Evolutionary conservation across 2,797 vertebrate species (phyloP).

Genomic region (Clarias platycephalus): DNA sequence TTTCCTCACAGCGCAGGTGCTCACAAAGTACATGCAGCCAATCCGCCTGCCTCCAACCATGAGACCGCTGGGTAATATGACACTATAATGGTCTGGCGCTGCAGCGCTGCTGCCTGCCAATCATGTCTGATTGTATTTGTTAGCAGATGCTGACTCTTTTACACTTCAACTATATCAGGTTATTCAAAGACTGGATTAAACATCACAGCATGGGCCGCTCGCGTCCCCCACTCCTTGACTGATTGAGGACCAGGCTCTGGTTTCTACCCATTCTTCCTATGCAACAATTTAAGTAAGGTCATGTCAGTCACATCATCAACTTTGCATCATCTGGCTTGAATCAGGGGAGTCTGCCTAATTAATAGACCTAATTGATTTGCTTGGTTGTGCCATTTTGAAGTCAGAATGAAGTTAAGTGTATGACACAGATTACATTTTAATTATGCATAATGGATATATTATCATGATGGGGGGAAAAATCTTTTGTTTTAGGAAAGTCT

Average conservation of each 20-base stretch:
- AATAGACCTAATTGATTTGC: constrained; percentile 13
- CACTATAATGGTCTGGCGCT: constrained; percentile 46
- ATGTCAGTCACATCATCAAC: constrained; percentile 36
- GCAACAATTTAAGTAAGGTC: constrained; percentile 40
- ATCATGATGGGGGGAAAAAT: too few relatives aligned
- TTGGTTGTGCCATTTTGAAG: constrained; percentile 1
- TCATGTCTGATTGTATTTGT: constrained; percentile 55
- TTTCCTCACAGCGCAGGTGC: constrained; percentile 32
- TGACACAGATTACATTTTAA: constrained; percentile 16
- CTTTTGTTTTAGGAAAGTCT: background rate
- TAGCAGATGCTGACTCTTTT: constrained; percentile 43
- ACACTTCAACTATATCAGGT: constrained; percentile 58
- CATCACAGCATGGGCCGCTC: constrained; percentile 9
- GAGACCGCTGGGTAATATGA: constrained; percentile 49
- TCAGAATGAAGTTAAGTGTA: background rate
- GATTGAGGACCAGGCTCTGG: constrained; percentile 37
- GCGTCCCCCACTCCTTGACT: constrained; percentile 6
- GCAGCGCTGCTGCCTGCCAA: constrained; percentile 47
- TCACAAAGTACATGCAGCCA: constrained; percentile 9
- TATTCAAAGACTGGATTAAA: constrained; percentile 54
- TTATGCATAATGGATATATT: background rate
- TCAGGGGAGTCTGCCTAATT: constrained; percentile 26
- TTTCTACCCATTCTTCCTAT: constrained; percentile 41
- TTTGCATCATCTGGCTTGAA: constrained; percentile 23
- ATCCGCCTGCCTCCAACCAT: constrained; percentile 37